Evolutionary conservation across 92 coral and sea anemone genomes (phyloP), one percentile per base, ranked within the genome.

Genomic region (Siderastrea siderea): DNA sequence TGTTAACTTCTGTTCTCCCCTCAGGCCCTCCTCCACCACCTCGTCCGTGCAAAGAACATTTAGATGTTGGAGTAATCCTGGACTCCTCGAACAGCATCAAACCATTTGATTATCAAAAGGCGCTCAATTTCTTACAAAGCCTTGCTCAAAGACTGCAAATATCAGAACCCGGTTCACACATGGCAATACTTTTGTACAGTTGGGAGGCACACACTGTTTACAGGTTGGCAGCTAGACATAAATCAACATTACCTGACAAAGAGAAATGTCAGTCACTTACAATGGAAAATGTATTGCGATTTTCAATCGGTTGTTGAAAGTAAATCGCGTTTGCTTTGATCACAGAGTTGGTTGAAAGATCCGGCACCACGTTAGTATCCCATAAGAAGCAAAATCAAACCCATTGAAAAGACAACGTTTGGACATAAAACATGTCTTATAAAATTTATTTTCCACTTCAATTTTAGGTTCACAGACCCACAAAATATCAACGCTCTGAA

Each of bases 181-280:
- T 78, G 82, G 82, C 82, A 1, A 60, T 78, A 13, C 43, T 78
- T 43, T n/a, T 78, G 9, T 78, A 78, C 82, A 78, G 82, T 43
- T 78, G 54, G 54, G 82, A 78, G 57, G 82, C 82, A 7, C 82
- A 78, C 19, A 54, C 64, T 14, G 15, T 11, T 38, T 15, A 75
- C 66, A 75, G 67, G 81, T 59, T 45, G 5, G 81, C 57, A 38
- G 38, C 38, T 26, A 26, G 38, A 26, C 38, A 26, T 26, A 26
- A 26, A 26, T 26, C 38, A 26, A 26, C 38, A 26, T 26, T 26
- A 26, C 38, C 38, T 26, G 38, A 26, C 38, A 0, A 26, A 26
- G 38, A 26, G 38, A 26, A 26, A 26, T 26, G 38, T 26, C 38
- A 26, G 38, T 26, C 38, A 26, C 38, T 26, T 26, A 26, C 38